A percentile compares a stretch with the other conserved stretches of the same genome.
phyloP scores from a whole-genome alignment of 2,113 vertebrate genomes.

The Caretta caretta region DNA sequence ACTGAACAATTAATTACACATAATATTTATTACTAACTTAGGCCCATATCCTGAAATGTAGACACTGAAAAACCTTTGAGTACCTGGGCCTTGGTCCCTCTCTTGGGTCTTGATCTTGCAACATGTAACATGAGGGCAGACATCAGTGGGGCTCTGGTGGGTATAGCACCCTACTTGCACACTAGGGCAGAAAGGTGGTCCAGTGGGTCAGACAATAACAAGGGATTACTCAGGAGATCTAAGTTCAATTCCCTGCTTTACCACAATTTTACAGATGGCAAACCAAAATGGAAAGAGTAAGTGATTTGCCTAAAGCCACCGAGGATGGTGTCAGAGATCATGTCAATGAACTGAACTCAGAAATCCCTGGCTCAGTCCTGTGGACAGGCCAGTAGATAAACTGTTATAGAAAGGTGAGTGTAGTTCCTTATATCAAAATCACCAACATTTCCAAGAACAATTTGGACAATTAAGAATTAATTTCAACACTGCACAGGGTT shows the following conservation, averaged over 20 bases:
- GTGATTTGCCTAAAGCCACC: constrained; percentile 33
- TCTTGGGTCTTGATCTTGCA: background rate
- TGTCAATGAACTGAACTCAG: background rate
- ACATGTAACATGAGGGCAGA: background rate
- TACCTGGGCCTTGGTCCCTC: background rate
- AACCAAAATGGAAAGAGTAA: constrained; percentile 57
- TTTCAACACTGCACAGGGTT: background rate
- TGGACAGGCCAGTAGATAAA: background rate
- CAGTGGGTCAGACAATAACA: background rate
- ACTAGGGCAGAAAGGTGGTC: background rate
- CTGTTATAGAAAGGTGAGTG: background rate
- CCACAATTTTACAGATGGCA: constrained; percentile 34
- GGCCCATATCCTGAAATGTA: no score
- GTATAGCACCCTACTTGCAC: no score
- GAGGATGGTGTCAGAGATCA: background rate
- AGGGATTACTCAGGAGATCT: background rate
- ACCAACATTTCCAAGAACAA: constrained; percentile 10
- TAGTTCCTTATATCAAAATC: constrained; percentile 61
- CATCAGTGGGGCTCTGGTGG: background rate
- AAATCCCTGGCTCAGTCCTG: background rate
- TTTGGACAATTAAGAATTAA: background rate
- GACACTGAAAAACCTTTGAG: no score
- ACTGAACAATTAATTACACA: background rate
- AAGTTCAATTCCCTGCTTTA: background rate
- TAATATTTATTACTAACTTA: background rate